Percentiles rank a stretch among this genome's conserved stretches.
Conservation (phyloP, 2,797 vertebrate species). For the Myotis pilosus region DNA sequence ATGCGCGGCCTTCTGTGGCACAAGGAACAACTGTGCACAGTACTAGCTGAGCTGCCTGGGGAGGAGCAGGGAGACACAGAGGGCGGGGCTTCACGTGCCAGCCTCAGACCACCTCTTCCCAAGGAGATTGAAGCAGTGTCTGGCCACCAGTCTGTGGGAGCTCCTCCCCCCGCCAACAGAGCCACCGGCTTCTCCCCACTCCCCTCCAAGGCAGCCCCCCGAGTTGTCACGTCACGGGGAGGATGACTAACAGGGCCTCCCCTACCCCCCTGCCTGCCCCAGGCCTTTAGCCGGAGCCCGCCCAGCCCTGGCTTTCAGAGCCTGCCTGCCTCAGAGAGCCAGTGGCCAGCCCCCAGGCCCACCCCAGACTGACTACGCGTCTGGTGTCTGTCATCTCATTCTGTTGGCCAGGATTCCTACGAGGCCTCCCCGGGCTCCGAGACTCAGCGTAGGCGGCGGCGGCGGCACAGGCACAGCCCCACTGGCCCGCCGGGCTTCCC, state of each 20-base stretch:
- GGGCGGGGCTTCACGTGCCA: neutral
- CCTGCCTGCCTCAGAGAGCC: slow-evolving; percentile 71
- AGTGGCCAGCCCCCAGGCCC: slow-evolving; percentile 69
- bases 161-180: neutral
- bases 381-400: slow-evolving; percentile 74
- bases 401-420: slow-evolving; percentile 78
- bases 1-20: neutral
- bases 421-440: slow-evolving; percentile 80
- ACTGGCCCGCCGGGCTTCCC: slow-evolving; percentile 79
- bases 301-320: slow-evolving; percentile 77
- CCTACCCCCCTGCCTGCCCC: slow-evolving; percentile 43
- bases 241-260: slow-evolving; percentile 30
- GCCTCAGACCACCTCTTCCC: neutral
- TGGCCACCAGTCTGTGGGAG: slow-evolving; percentile 31
- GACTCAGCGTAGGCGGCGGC: slow-evolving; percentile 76
- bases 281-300: slow-evolving; percentile 69
- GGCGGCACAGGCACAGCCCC: slow-evolving; percentile 76
- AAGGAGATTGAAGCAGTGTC: slow-evolving; percentile 1
- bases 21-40: neutral
- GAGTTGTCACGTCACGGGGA: neutral
- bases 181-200: neutral
- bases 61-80: neutral
- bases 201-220: neutral
- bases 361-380: slow-evolving; percentile 69
- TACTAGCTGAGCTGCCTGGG: slow-evolving; percentile 9